These are phyloP conservation scores for Podocnemis expansa DNA, from an alignment of 2,113 vertebrate species.

Conservation along the genomic window DNA sequence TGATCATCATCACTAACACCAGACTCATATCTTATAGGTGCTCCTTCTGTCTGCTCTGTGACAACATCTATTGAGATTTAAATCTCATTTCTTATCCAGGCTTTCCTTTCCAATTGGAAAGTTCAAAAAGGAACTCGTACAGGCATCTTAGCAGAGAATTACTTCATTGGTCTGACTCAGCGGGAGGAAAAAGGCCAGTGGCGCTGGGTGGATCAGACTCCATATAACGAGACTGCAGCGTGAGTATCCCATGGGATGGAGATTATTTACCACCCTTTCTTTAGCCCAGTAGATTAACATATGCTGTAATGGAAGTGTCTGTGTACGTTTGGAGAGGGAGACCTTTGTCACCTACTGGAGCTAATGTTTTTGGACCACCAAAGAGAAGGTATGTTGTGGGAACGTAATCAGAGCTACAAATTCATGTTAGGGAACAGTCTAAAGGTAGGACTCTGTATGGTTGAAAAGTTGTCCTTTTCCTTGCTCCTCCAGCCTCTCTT, in stretches of 20 bases:
- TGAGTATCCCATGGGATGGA: slow-evolving; percentile 9
- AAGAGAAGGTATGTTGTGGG: neutral
- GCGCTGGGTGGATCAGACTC: slow-evolving; percentile 70
- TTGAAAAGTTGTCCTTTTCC: neutral
- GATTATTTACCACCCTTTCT: neutral
- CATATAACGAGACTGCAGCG: neutral
- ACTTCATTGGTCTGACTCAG: slow-evolving; percentile 63
- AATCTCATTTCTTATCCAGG: slow-evolving; percentile 21
- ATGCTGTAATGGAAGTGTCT: too few species aligned
- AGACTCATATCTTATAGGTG: neutral
- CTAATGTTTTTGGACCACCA: neutral
- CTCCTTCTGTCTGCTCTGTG: neutral
- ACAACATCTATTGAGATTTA: neutral
- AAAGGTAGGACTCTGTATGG: neutral
- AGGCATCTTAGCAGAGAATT: fast-evolving
- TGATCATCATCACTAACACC: neutral
- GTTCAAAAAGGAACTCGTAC: fast-evolving
- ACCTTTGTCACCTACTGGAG: neutral
- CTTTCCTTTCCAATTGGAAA: neutral
- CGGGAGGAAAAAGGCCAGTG: slow-evolving; percentile 5
- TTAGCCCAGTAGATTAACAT: neutral
- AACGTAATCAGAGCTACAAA: neutral
- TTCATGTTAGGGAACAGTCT: neutral
- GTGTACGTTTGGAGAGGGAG: neutral
- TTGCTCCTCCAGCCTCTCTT: neutral